Evolutionary conservation across 2,888 invertebrate species (phyloP), one percentile per base, ranked within the genome.

Genomic region (Acleris cristana): DNA sequence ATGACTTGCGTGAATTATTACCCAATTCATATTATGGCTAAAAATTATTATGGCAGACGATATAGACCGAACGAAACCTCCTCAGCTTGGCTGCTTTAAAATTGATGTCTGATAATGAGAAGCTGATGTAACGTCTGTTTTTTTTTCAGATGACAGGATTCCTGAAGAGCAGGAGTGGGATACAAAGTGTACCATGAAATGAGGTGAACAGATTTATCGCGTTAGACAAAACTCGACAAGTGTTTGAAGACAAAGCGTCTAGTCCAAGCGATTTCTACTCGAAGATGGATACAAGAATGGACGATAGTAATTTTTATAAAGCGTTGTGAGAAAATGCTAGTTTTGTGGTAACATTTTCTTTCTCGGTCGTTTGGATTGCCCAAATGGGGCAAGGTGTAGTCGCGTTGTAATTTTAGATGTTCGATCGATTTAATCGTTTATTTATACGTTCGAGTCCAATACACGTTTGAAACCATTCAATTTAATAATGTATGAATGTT

Each of bases 121-220:
- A 52, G 5, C 10, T 19, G 5, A 14, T 52, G 8, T 23, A 56
- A 44, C 1, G 8, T 53, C 7, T 56, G 40, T 69, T 77, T 71
- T 67, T 26, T 73, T 92, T 89, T 30, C 92, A 92, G 92, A 92
- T 92, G 92, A 92, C 92, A 91, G 85, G 85, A 83, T 74, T 88
- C 88, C 82, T 89, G 90, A 90, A 90, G 84, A 85, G 82, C 77
- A 71, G 79, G 86, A 75, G 71, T 88, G 66, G 88, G 90, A 67
- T 89, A 90, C 79, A 87, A 81, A 85, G 88, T 90, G 81, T 82
- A 90, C 78, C 86, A 89, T 76, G 91, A 88, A 77, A 79, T 85
- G 78, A 82, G 80, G 82, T 89, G 87, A 88, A 85, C 77, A 73
- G 72, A 72, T 61, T 64, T 70, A 78, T 55, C 57, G 57, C 45